Conservation (phyloP, 2,113 vertebrate species). For the Pica pica region DNA sequence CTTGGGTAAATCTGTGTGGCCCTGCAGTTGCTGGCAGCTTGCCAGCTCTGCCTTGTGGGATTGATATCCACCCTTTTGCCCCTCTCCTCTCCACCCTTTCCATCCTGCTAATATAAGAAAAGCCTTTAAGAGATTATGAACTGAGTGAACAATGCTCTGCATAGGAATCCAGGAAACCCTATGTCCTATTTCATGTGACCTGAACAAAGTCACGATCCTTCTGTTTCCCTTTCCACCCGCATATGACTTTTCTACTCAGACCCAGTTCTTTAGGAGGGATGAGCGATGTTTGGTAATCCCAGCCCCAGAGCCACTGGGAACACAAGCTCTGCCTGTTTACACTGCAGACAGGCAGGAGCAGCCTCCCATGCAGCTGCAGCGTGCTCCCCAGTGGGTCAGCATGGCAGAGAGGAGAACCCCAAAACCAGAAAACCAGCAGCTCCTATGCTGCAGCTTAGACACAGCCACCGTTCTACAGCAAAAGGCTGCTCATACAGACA, state of each 20-base stretch:
- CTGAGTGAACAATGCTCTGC: background rate
- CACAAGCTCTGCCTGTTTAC: background rate
- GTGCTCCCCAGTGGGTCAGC: background rate
- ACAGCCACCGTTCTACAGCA: background rate
- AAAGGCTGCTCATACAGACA: background rate
- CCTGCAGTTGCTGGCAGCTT: background rate
- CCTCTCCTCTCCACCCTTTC: slow-evolving; percentile 14
- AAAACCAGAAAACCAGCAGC: background rate
- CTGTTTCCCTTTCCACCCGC: slow-evolving; percentile 39
- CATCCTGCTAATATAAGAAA: background rate
- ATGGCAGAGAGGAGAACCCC: background rate
- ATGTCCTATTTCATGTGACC: background rate
- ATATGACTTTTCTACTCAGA: background rate
- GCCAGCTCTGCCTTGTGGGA: background rate
- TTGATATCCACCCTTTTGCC: background rate
- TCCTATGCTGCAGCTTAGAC: background rate
- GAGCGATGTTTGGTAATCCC: background rate
- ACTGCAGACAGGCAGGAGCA: background rate
- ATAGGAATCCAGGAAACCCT: background rate
- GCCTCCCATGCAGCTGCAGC: background rate
- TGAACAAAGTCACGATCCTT: background rate
- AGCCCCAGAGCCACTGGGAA: background rate
- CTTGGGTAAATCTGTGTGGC: background rate
- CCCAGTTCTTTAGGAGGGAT: background rate
- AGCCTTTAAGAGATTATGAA: background rate